phyloP scores from a whole-genome alignment of 1,140 invertebrate species.

The Papilio glaucus region DNA sequence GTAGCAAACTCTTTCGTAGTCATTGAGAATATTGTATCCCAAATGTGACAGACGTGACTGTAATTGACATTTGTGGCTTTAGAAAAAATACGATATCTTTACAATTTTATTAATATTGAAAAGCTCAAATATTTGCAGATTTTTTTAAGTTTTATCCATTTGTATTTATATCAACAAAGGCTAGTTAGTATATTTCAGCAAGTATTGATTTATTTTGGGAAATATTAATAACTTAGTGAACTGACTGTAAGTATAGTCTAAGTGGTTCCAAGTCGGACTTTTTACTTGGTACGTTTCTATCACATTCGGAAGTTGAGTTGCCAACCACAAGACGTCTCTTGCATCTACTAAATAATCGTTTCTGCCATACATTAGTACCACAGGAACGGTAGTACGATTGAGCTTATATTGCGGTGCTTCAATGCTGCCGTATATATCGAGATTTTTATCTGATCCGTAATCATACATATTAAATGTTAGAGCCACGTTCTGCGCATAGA shows the following conservation, averaged over 20 bases:
- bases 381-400: constrained; percentile 78
- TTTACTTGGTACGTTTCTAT: constrained; percentile 52
- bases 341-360: constrained; percentile 66
- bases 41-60: too few species aligned
- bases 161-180: background rate
- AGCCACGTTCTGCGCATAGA: constrained; percentile 81
- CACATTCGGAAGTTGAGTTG: constrained; percentile 58
- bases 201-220: constrained; percentile 65
- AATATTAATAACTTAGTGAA: constrained; percentile 55
- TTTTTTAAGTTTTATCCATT: background rate
- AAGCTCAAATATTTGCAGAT: background rate
- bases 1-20: too few species aligned
- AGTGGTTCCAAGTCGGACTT: constrained; percentile 66
- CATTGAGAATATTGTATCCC: too few species aligned
- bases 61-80: too few species aligned
- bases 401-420: constrained; percentile 82
- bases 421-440: constrained; percentile 77
- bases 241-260: constrained; percentile 61
- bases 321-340: constrained; percentile 63
- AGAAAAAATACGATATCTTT: too few species aligned
- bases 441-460: constrained; percentile 79
- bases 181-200: constrained; percentile 47
- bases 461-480: constrained; percentile 81
- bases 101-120: background rate
- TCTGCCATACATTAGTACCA: constrained; percentile 58